These are phyloP conservation scores for Daktulosphaira vitifoliae DNA, from an alignment of 1,140 invertebrate genomes.

Conservation along the genomic window DNA sequence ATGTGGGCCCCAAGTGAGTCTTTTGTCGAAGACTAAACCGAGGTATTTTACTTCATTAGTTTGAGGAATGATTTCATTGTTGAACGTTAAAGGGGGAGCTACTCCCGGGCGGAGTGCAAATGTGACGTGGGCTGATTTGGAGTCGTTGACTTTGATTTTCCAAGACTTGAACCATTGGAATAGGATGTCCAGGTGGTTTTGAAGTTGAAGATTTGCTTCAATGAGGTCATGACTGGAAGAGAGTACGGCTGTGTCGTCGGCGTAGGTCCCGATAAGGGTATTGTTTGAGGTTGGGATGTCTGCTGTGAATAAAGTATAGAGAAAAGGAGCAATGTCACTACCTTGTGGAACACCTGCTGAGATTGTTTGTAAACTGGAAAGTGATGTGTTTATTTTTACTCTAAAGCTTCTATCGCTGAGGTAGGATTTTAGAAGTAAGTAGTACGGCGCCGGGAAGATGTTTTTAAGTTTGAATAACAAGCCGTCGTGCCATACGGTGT, in stretches of 20 bases:
- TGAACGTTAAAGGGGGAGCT: not conserved
- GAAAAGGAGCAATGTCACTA: constrained; percentile 17
- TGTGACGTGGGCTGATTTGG: not conserved
- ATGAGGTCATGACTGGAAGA: not conserved
- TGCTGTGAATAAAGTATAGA: constrained; percentile 21
- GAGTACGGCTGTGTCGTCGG: constrained; percentile 26
- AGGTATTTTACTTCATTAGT: constrained; percentile 12
- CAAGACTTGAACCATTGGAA: not conserved
- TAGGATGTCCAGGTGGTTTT: not conserved
- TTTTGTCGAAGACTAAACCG: too few species aligned
- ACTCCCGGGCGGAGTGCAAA: not conserved
- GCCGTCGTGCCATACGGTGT: constrained; percentile 41
- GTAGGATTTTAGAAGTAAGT: constrained; percentile 4
- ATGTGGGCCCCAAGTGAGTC: not conserved
- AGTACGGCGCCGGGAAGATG: not conserved
- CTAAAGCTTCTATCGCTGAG: constrained; percentile 14
- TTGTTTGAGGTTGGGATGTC: constrained; percentile 3
- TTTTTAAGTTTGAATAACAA: constrained; percentile 39
- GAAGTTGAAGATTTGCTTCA: not conserved
- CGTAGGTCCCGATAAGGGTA: not conserved
- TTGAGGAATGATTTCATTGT: not conserved
- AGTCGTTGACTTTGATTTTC: not conserved
- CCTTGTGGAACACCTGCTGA: constrained; percentile 7
- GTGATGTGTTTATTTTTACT: constrained; percentile 3
- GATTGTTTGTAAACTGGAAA: constrained; percentile 11